Conservation (phyloP, 2,888 invertebrate genomes). For the Patella depressa region DNA sequence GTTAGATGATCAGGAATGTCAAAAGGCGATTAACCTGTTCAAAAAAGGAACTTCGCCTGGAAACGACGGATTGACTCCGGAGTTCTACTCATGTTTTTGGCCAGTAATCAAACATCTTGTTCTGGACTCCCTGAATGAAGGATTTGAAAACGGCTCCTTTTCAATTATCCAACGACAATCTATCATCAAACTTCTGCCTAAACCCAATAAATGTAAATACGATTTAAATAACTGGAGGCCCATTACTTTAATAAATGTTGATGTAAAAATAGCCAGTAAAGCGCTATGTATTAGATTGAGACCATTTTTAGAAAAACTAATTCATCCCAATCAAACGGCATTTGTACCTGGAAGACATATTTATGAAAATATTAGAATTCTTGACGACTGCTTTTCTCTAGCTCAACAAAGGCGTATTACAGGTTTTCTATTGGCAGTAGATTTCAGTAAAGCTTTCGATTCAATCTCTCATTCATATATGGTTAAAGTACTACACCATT, state of each 20-base stretch:
- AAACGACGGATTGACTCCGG: background rate
- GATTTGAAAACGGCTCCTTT: background rate
- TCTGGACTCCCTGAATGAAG: background rate
- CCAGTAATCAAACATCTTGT: background rate
- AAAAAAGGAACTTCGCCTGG: background rate
- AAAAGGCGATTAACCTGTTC: background rate
- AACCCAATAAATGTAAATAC: background rate
- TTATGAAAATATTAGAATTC: no score
- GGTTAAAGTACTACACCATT: no score
- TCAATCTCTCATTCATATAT: no score
- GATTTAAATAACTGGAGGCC: background rate
- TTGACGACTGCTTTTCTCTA: no score
- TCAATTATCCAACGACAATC: background rate
- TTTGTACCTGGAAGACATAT: no score
- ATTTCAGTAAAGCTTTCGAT: no score
- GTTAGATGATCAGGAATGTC: background rate
- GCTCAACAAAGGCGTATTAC: no score
- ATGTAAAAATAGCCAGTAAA: background rate
- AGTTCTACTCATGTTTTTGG: background rate
- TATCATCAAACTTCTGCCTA: background rate
- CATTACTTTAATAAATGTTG: slow-evolving; percentile 3
- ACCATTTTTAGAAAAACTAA: background rate
- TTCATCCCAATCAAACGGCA: no score
- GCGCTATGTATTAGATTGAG: background rate
- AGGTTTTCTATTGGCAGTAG: no score